Evolutionary conservation across 2,888 invertebrate species (phyloP), one percentile per base, ranked within the genome.

Genomic region (Eupithecia dodoneata): DNA sequence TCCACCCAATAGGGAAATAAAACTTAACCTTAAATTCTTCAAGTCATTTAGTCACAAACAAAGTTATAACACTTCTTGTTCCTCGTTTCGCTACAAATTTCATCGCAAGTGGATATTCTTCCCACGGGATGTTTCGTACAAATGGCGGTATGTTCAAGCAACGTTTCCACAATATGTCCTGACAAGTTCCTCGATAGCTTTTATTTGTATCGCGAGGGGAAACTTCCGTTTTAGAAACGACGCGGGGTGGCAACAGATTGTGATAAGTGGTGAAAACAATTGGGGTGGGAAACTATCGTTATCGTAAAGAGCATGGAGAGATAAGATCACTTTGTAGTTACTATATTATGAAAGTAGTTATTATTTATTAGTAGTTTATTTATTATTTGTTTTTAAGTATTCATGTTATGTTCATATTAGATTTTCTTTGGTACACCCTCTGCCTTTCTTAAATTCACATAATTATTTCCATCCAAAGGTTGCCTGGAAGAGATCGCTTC

Each of bases 41-140:
- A 69, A 69, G 47, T 47, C 18, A 44, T 67, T 67, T 67, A 10
- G 47, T 18, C 18, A 49, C 12, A 45, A 45, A 18, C 69, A 47
- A 70, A 70, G 70, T 70, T 49, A 70, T 70, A 49, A 70, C 18
- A 30, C 47, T 67, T 67, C 44, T 30, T 30, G 47, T 49, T 70
- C 13, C 70, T 70, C 12, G 70, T 70, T 65, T 49, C 47, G 45
- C 44, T 70, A 47, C 70, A 47, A 70, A 47, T 70, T 70, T 70
- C 66, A 18, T 18, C 45, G 70, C 70, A 70, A 47, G 70, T 70
- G 70, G 13, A 42, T 30, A n/a, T 45, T 66, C 49, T 77, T 78
- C 79, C 81, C 76, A 7, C 76, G 73, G 81, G 78, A 65, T 59
- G 63, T 67, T 47, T 73, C 74, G 75, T 76, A 76, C 76, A 76